Evolutionary conservation across 2,113 vertebrate species (phyloP).

Genomic region (Brachionichthys hirsutus): DNA sequence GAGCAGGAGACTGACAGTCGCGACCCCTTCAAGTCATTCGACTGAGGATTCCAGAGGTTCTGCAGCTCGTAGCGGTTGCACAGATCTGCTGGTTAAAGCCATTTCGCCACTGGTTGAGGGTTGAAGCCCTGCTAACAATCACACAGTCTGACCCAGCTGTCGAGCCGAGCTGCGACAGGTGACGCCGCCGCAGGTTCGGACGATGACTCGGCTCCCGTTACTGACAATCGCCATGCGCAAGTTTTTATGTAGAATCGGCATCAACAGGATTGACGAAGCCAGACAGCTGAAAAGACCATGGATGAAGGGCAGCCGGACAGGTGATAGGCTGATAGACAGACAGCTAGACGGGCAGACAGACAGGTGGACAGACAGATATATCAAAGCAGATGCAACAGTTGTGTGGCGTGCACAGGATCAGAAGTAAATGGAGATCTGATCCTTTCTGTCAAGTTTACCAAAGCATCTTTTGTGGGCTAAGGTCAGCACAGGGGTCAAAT

Average conservation of each 20-base stretch:
- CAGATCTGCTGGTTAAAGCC: too few relatives aligned
- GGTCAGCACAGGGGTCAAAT: slow-evolving; percentile 58
- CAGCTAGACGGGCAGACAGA: background rate
- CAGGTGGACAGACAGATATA: background rate
- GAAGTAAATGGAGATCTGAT: background rate
- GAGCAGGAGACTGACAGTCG: too few relatives aligned
- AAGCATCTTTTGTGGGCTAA: slow-evolving; percentile 21
- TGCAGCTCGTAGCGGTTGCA: too few relatives aligned
- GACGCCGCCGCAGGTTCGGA: slow-evolving; percentile 64
- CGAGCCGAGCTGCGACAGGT: slow-evolving; percentile 59
- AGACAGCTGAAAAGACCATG: slow-evolving; percentile 71
- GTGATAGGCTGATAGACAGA: slow-evolving; percentile 5
- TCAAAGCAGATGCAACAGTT: background rate
- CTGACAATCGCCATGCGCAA: slow-evolving; percentile 61
- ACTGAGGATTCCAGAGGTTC: too few relatives aligned
- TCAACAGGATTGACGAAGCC: slow-evolving; percentile 49
- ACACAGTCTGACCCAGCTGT: slow-evolving; percentile 48
- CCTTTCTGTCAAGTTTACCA: background rate
- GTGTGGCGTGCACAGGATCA: background rate
- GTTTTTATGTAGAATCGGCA: slow-evolving; percentile 45
- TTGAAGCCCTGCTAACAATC: too few relatives aligned
- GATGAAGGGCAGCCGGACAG: slow-evolving; percentile 16
- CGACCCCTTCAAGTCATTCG: too few relatives aligned
- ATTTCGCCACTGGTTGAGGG: too few relatives aligned
- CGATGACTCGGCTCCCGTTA: slow-evolving; percentile 68